phyloP scores from a whole-genome alignment of 2,888 invertebrate species.

The Stenotaenia linearis region DNA sequence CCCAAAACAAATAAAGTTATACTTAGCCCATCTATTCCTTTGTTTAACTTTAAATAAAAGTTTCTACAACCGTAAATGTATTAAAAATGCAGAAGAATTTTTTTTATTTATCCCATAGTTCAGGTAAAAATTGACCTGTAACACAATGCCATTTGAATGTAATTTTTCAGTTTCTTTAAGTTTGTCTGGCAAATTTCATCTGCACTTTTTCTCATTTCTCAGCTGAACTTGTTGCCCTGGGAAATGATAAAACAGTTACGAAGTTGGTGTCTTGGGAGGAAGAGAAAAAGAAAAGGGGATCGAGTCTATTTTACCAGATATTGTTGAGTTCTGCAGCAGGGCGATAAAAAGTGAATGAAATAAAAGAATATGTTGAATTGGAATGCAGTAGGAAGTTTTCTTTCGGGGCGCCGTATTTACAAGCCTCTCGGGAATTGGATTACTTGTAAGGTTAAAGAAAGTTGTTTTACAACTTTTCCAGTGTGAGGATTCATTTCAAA shows the following conservation, averaged over 20 bases:
- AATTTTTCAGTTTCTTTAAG: neutral
- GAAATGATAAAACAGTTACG: neutral
- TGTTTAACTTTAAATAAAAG: neutral
- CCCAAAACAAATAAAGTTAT: too few species aligned
- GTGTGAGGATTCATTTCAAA: too few species aligned
- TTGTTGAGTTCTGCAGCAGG: neutral
- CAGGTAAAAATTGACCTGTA: neutral
- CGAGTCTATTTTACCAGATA: neutral
- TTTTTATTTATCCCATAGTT: neutral
- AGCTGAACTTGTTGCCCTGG: neutral
- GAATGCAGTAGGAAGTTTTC: too few species aligned
- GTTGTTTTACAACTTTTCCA: too few species aligned
- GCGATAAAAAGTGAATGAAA: neutral
- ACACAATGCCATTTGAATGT: neutral
- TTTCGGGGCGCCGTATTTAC: too few species aligned
- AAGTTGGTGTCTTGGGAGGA: neutral
- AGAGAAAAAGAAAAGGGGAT: too few species aligned
- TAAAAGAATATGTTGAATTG: neutral
- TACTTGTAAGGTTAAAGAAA: too few species aligned
- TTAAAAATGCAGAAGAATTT: neutral
- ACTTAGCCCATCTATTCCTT: too few species aligned
- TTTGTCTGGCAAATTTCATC: constrained; percentile 1
- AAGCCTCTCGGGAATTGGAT: too few species aligned
- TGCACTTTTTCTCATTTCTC: constrained; percentile 3
- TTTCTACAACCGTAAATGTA: neutral